phyloP scores from a whole-genome alignment of 1,140 invertebrate species.

The Aethina tumida region DNA sequence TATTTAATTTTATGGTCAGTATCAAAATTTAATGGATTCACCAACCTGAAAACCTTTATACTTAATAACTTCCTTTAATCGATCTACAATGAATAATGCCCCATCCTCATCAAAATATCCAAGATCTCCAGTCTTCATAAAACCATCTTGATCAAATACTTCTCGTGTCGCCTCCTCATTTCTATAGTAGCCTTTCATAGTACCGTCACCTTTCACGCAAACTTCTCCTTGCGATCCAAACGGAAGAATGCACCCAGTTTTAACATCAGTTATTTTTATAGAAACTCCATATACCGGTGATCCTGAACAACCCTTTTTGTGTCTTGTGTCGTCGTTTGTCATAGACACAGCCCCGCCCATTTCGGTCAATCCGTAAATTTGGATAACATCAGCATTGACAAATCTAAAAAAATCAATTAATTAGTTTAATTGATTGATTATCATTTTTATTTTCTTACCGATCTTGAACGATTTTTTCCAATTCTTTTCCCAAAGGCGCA shows the following conservation, averaged over 20 bases:
- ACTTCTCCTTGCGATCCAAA: conserved; percentile 57
- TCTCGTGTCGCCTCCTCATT: conserved; percentile 51
- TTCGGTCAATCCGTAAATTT: conserved; percentile 61
- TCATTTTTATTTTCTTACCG: conserved; percentile 5
- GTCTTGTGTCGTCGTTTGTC: conserved; percentile 16
- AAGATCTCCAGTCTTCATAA: conserved; percentile 68
- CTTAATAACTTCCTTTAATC: conserved; percentile 72
- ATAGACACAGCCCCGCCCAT: conserved; percentile 39
- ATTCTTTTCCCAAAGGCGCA: conserved; percentile 36
- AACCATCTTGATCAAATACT: conserved; percentile 54
- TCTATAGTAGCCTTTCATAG: conserved; percentile 54
- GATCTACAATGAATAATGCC: conserved; percentile 61
- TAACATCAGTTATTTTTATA: conserved; percentile 37
- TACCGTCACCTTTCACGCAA: conserved; percentile 48
- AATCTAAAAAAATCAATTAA: conserved; percentile 18
- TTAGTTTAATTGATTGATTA: too few relatives aligned
- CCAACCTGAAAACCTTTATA: conserved; percentile 66
- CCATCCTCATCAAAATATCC: conserved; percentile 59
- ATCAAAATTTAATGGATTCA: neutral
- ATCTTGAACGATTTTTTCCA: conserved; percentile 15
- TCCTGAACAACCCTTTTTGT: conserved; percentile 47
- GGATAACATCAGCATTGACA: conserved; percentile 38
- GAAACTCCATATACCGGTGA: conserved; percentile 45
- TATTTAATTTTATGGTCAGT: too few relatives aligned
- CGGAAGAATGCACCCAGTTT: conserved; percentile 48